Percentiles rank a stretch among this genome's conserved stretches.
These are phyloP conservation scores for Campoletis sonorensis DNA, from an alignment of 1,140 invertebrate species.

Conservation along the genomic window DNA sequence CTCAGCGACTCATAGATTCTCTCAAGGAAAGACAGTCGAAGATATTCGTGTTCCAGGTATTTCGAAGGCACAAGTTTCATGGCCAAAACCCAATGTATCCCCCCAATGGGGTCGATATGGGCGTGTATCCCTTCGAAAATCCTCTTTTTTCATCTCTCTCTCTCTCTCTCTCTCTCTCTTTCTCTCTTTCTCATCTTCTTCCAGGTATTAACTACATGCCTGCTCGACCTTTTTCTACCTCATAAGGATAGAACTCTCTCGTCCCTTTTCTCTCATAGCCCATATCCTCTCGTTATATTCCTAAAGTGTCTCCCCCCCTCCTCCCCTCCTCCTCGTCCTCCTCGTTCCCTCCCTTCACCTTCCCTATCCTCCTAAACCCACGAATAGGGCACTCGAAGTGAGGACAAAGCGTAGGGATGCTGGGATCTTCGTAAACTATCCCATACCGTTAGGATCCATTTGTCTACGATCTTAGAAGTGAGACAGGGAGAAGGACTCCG, in stretches of 20 bases:
- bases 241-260: neutral
- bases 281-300: neutral
- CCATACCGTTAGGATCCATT: slow-evolving; percentile 60
- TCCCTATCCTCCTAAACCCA: neutral
- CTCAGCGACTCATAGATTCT: slow-evolving; percentile 1
- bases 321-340: slow-evolving; percentile 34
- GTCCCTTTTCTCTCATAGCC: slow-evolving; percentile 8
- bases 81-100: slow-evolving; percentile 9
- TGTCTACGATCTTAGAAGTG: slow-evolving; percentile 56
- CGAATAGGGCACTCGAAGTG: slow-evolving; percentile 16
- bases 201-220: slow-evolving; percentile 27
- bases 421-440: slow-evolving; percentile 18
- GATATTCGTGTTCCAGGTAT: slow-evolving; percentile 29
- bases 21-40: neutral
- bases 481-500: neutral
- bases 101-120: slow-evolving; percentile 26
- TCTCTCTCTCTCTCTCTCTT: neutral
- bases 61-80: neutral
- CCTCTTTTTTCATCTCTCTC: too few species aligned
- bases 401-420: slow-evolving; percentile 25
- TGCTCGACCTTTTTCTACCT: slow-evolving; percentile 14
- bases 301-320: slow-evolving; percentile 16
- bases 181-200: neutral
- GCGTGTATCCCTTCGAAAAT: slow-evolving; percentile 32
- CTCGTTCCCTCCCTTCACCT: neutral